Base-by-base conservation (phyloP, 2,888 invertebrate species). In the Laothoe populi region DNA sequence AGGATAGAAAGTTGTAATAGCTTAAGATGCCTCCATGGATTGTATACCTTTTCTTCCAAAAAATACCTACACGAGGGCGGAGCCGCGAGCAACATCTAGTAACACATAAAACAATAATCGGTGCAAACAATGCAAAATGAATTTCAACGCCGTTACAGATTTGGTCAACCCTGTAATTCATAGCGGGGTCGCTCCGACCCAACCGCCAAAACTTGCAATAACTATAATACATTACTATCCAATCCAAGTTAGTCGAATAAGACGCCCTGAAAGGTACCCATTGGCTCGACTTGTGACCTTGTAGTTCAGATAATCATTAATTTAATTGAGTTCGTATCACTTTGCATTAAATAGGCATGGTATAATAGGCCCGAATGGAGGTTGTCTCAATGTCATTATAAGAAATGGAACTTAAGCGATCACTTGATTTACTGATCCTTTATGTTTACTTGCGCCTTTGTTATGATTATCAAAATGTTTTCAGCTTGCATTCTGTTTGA, bases 161-260 rank as follows among this genome's bases (percentile, higher is more conserved):
- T 73, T 70, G 78, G 75, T 81, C 80, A 84, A 82, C 79, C 77
- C 75, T 74, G 62, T 63, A 70, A 66, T 59, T 35, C 59, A 62
- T 63, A 62, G 38, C n/a, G 53, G 63, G 78, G 75, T 73, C 74
- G 69, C 70, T 77, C 73, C 72, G 76, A 74, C 77, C 82, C 80
- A 68, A 62, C 53, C 65, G 67, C 78, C 76, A 77, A 80, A 86
- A 84, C 86, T 86, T 79, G 79, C 78, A 80, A 82, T 85, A 84
- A 82, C 86, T 78, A 74, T 83, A 82, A 89, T 88, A 89, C 89
- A 89, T 88, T 83, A 86, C 83, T 69, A 84, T 72, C 82, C 84
- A 86, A 87, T 87, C 81, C 84, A 86, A 88, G 72, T 88, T 86
- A 76, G 72, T 82, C 78, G 82, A 86, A 84, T 84, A 84, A 84